These are phyloP conservation scores for Drosophila nasuta DNA, from an alignment of 1,140 invertebrate genomes.

Conservation along the genomic window DNA sequence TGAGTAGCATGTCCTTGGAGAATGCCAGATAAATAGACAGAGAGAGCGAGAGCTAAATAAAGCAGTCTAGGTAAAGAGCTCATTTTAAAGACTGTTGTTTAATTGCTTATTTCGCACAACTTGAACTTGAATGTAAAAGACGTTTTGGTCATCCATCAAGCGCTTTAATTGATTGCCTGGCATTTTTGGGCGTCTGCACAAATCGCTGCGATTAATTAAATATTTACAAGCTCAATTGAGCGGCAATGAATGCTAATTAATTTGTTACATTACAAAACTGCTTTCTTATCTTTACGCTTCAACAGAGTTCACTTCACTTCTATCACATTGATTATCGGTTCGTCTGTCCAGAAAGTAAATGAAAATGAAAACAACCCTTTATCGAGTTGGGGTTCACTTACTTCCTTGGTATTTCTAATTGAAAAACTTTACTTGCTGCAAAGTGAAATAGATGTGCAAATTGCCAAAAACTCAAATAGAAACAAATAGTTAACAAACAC, in stretches of 20 bases:
- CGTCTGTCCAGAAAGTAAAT: conserved; percentile 21
- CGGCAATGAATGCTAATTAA: conserved; percentile 79
- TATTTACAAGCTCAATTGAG: conserved; percentile 80
- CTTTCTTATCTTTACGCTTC: conserved; percentile 71
- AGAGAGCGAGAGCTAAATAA: too few relatives aligned
- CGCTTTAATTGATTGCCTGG: conserved; percentile 63
- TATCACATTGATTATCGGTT: conserved; percentile 56
- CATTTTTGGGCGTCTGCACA: conserved; percentile 47
- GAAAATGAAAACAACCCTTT: conserved; percentile 56
- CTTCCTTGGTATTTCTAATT: conserved; percentile 67
- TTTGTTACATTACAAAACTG: conserved; percentile 41
- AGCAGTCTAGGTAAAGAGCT: not conserved
- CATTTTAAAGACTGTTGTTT: conserved; percentile 12
- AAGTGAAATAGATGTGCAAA: conserved; percentile 42
- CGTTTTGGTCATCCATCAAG: conserved; percentile 58
- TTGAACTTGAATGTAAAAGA: not conserved
- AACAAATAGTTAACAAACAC: conserved; percentile 66
- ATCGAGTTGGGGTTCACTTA: not conserved
- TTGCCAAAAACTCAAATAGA: conserved; percentile 55
- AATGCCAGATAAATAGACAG: not conserved
- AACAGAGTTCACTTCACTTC: conserved; percentile 30
- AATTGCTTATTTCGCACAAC: conserved; percentile 10
- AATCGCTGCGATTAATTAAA: conserved; percentile 74
- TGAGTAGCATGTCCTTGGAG: conserved; percentile 32
- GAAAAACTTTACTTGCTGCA: conserved; percentile 67